Base-by-base conservation (phyloP, 2,113 vertebrate genomes). In the Aplodontia rufa region DNA sequence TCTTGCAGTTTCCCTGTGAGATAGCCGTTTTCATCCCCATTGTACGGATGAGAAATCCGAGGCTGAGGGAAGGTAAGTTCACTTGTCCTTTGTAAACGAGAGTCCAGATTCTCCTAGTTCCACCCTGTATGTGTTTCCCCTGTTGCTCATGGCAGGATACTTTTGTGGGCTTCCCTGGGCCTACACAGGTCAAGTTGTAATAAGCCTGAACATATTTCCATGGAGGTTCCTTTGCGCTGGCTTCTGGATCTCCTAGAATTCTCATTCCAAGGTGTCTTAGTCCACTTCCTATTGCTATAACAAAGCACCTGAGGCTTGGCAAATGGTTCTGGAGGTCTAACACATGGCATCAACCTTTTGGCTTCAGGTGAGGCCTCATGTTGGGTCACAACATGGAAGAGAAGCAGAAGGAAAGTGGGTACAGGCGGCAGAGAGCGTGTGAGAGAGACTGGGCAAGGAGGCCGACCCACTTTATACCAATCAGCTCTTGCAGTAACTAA, bases 1-100 rank as follows among this genome's bases (percentile, higher is more conserved):
- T 14, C 6, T 22, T 5, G 13, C 14, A 4, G 5, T 62, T 17
- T 37, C 28, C 17, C 10, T 8, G 1, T 5, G n/a, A 26, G 8
- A n/a, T 5, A 62, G 16, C 1, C n/a, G 6, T 81, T 79, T 76
- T 69, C 19, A 58, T 35, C 2, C 32, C 16, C 10, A 19, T 81
- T 72, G 26, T 42, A 30, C 8, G 64, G 66, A 45, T 62, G 42
- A 47, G 47, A 26, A 47, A 68, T 45, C 24, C 16, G 28, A 76
- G 60, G 81, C n/a, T 72, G 28, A 71, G 79, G 19, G n/a, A 90
- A 37, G 26, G 40, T 64, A 76, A 35, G 53, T 26, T 69, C n/a
- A 30, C n/a, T 93, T 60, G 8, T 51, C n/a, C 22, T 69, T 55
- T 37, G 42, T 87, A 75, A 78, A 26, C 45, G 19, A 47, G 55